Percentiles rank a stretch among this genome's conserved stretches.
phyloP scores from a whole-genome alignment of 2,888 invertebrate genomes.

The Drosophila pullipes region DNA sequence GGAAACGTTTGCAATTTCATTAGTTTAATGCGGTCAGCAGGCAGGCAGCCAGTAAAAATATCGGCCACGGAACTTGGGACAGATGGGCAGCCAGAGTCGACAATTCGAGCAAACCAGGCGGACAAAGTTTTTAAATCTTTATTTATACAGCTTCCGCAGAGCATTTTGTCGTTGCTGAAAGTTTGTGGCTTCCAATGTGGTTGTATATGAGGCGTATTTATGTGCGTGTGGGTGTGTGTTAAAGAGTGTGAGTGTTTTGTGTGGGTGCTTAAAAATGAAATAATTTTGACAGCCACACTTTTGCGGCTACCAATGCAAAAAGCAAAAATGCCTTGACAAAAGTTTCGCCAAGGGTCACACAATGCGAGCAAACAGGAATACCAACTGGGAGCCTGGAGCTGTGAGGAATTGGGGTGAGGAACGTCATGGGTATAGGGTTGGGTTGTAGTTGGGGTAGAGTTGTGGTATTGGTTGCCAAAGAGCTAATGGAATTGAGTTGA shows the following conservation, averaged over 20 bases:
- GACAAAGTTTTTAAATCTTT: constrained; percentile 76
- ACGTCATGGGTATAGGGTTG: background rate
- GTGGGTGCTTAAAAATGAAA: constrained; percentile 62
- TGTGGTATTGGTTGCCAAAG: constrained; percentile 29
- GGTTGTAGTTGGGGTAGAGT: background rate
- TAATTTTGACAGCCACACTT: constrained; percentile 71
- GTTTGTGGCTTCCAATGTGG: constrained; percentile 44
- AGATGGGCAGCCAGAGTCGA: constrained; percentile 27
- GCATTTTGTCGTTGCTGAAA: constrained; percentile 59
- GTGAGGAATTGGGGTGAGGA: background rate
- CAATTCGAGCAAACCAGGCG: constrained; percentile 17
- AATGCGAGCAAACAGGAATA: background rate
- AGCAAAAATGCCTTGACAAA: constrained; percentile 65
- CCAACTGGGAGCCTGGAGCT: background rate
- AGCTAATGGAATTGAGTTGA: constrained; percentile 52
- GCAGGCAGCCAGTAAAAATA: constrained; percentile 9
- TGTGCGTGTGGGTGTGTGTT: background rate
- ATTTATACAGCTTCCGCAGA: constrained; percentile 76
- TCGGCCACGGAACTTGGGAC: constrained; percentile 28
- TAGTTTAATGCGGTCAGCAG: constrained; percentile 57
- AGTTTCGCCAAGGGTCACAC: constrained; percentile 57
- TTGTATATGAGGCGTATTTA: background rate
- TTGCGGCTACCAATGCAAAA: constrained; percentile 58
- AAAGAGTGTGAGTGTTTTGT: constrained; percentile 4
- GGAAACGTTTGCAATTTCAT: constrained; percentile 65